Evolutionary conservation across 2,113 vertebrate species (phyloP).

Genomic region (Macrotus californicus): DNA sequence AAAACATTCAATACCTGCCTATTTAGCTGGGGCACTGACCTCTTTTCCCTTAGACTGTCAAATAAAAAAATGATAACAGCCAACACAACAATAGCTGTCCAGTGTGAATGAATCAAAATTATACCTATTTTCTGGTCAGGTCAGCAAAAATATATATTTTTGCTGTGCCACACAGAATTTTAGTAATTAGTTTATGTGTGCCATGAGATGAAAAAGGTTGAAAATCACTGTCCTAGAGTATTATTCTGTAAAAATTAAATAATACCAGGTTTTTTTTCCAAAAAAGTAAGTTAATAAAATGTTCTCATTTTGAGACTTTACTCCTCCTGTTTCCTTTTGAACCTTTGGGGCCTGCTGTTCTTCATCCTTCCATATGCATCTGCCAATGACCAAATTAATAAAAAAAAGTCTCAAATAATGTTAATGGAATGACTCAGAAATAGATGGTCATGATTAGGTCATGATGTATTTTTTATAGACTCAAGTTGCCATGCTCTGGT

Average conservation of each 20-base stretch:
- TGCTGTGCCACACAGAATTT: too few species aligned
- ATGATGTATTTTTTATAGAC: neutral
- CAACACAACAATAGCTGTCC: too few species aligned
- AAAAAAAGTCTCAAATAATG: neutral
- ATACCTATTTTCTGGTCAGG: too few species aligned
- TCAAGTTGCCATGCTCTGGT: neutral
- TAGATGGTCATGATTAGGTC: neutral
- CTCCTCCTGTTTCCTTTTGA: neutral
- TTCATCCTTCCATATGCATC: neutral
- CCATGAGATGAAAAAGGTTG: too few species aligned
- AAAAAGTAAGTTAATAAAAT: constrained; percentile 9
- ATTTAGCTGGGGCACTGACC: too few species aligned
- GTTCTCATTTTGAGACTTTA: neutral
- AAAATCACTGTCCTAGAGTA: neutral
- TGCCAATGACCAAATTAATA: neutral
- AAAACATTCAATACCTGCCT: too few species aligned
- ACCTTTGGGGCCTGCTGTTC: neutral
- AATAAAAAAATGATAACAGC: too few species aligned
- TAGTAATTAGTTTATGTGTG: too few species aligned
- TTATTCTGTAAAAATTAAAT: neutral
- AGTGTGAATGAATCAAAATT: too few species aligned
- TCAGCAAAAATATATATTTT: too few species aligned
- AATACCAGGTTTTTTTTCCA: neutral
- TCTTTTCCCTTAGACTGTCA: too few species aligned
- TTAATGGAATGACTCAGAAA: neutral